Percentiles rank a stretch among this genome's conserved stretches.
phyloP scores from a whole-genome alignment of 2,888 invertebrate genomes.

The Lagria hirta region DNA sequence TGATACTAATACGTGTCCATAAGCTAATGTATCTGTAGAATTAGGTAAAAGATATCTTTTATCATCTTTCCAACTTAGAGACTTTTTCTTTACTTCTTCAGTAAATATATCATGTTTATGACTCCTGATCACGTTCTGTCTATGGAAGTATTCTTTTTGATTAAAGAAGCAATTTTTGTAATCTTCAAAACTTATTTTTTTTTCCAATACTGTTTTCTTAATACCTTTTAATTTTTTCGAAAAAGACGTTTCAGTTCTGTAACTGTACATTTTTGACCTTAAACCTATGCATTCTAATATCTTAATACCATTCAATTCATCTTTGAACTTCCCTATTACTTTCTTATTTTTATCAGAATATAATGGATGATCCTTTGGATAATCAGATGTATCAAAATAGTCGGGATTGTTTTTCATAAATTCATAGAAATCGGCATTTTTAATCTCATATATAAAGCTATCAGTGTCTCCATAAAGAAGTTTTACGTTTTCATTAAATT shows the following conservation, averaged over 20 bases:
- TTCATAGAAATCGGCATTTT: slow-evolving; percentile 23
- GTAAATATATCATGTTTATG: slow-evolving; percentile 15
- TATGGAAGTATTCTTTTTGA: slow-evolving; percentile 23
- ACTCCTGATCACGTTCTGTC: slow-evolving; percentile 25
- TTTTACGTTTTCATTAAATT: slow-evolving; percentile 25
- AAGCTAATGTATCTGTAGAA: slow-evolving; percentile 27
- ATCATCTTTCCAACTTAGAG: slow-evolving; percentile 21
- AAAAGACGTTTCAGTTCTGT: slow-evolving; percentile 23
- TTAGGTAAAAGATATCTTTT: slow-evolving; percentile 23
- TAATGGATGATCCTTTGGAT: slow-evolving; percentile 19
- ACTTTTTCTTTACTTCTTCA: slow-evolving; percentile 21
- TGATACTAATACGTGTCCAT: slow-evolving; percentile 17
- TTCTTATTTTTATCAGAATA: slow-evolving; percentile 26
- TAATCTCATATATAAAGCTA: slow-evolving; percentile 25
- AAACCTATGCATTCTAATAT: slow-evolving; percentile 23
- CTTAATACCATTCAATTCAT: slow-evolving; percentile 21
- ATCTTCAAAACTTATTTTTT: slow-evolving; percentile 26
- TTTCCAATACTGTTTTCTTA: slow-evolving; percentile 22
- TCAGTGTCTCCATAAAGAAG: slow-evolving; percentile 26
- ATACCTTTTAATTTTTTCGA: slow-evolving; percentile 28
- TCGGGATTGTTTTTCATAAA: slow-evolving; percentile 8
- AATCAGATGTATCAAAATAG: slow-evolving; percentile 25
- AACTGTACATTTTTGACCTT: slow-evolving; percentile 28
- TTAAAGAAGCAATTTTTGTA: slow-evolving; percentile 25
- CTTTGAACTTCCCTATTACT: slow-evolving; percentile 24